phyloP scores from a whole-genome alignment of 2,113 vertebrate species.

The Amphilophus citrinellus region DNA sequence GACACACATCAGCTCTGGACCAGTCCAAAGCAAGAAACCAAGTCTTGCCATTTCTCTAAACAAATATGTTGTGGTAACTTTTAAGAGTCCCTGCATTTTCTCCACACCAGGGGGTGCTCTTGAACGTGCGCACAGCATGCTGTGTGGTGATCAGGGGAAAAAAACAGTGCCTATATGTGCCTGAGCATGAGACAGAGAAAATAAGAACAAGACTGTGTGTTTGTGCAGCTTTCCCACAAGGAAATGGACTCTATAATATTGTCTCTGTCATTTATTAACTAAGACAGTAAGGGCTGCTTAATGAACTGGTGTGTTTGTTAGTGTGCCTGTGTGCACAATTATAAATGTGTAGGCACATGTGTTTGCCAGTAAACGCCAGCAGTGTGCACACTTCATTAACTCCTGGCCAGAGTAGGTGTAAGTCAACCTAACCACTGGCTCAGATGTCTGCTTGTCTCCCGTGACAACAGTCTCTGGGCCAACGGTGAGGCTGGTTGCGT shows the following conservation, averaged over 20 bases:
- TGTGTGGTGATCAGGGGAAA: slow-evolving; percentile 13
- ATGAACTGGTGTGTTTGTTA: slow-evolving; percentile 53
- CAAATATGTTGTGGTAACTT: neutral
- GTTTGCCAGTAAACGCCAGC: slow-evolving; percentile 51
- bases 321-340: slow-evolving; percentile 32
- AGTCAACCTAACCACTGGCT: slow-evolving; percentile 55
- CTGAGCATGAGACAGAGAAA: neutral
- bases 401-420: slow-evolving; percentile 62
- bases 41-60: neutral
- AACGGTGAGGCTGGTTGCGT: slow-evolving; percentile 54
- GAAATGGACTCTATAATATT: slow-evolving; percentile 38
- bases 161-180: neutral
- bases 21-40: slow-evolving; percentile 15
- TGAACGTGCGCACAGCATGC: slow-evolving; percentile 23
- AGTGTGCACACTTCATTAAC: slow-evolving; percentile 74
- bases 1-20: slow-evolving; percentile 29
- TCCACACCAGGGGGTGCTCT: slow-evolving; percentile 71
- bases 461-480: slow-evolving; percentile 72
- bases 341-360: slow-evolving; percentile 3
- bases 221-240: slow-evolving; percentile 15
- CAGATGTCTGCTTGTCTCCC: slow-evolving; percentile 67
- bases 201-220: neutral
- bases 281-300: slow-evolving; percentile 61
- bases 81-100: slow-evolving; percentile 6
- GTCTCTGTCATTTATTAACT: slow-evolving; percentile 65